Base-by-base conservation (phyloP, 2,888 invertebrate species). In the Globia sparganii region DNA sequence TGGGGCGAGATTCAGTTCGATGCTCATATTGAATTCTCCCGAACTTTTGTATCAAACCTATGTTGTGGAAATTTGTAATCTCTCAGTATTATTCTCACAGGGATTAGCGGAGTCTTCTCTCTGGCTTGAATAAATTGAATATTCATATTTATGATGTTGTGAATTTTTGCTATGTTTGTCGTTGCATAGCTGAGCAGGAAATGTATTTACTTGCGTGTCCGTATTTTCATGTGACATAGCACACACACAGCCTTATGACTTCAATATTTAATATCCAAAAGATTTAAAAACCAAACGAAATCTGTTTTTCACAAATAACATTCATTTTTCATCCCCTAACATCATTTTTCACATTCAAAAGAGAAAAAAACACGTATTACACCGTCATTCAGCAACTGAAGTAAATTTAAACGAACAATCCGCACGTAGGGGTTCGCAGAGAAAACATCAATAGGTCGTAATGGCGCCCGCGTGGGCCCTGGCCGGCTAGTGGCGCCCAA, bases 381-480 rank as follows among this genome's bases (percentile, higher is more conserved):
- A 37, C n/a, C 31, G 69, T 64, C 72, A 86, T 86, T 83, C 78
- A 84, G 25, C 66, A 70, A 75, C 61, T 40, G 62, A 70, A 86
- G 59, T 75, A 72, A 77, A 84, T 59, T 71, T 71, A 70, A 70
- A 72, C 65, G 69, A 83, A 78, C 72, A 83, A 72, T 86, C 64
- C 40, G 53, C 84, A 86, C 65, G 73, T 56, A 58, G 61, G 69
- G 75, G 66, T 11, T 71, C 46, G 59, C 37, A 67, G 61, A 68
- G 71, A 72, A 74, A 81, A 77, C 72, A 72, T 86, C 76, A 81
- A 83, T 84, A 72, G 83, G 72, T 77, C 67, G 69, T 87, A 88
- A 86, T 89, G 90, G 88, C 89, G 88, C 87, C 88, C 87, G 83
- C 85, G 62, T 81, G 86, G 84, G 85, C 68, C 75, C n/a, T 68